Conservation (phyloP, 2,113 vertebrate species). For the Sylvia atricapilla region DNA sequence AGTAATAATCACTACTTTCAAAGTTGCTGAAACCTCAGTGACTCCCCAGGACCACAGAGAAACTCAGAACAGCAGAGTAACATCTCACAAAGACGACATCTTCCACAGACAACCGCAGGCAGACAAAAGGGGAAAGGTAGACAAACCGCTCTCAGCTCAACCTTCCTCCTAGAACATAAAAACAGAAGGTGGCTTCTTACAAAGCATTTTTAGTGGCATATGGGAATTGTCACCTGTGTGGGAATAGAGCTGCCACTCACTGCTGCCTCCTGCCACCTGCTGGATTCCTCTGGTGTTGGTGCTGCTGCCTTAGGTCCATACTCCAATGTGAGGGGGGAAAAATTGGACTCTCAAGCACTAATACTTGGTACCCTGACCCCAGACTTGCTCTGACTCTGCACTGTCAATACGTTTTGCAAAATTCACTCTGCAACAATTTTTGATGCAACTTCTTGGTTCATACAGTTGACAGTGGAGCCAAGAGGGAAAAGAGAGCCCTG, state of each 20-base stretch:
- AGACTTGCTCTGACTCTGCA: background rate
- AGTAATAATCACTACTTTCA: background rate
- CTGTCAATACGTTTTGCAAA: background rate
- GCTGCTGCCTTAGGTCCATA: background rate
- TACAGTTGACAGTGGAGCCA: background rate
- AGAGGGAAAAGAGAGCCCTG: background rate
- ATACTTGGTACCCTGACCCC: background rate
- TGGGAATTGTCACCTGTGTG: background rate
- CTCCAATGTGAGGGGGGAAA: background rate
- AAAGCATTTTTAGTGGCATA: background rate
- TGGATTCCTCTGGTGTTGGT: background rate
- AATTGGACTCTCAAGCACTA: background rate
- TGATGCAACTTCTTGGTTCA: fast-evolving
- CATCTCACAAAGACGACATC: no score
- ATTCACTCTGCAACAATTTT: background rate
- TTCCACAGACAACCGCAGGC: fast-evolving
- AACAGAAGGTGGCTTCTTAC: background rate
- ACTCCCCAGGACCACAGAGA: background rate
- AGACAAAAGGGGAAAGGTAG: background rate
- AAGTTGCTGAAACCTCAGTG: background rate
- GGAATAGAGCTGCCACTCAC: background rate
- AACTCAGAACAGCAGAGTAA: background rate
- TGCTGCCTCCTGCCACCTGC: no score
- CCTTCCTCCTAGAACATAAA: no score
- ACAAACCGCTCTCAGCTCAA: background rate